Base-by-base conservation (phyloP, 2,888 invertebrate genomes). In the Drosophila greeni region DNA sequence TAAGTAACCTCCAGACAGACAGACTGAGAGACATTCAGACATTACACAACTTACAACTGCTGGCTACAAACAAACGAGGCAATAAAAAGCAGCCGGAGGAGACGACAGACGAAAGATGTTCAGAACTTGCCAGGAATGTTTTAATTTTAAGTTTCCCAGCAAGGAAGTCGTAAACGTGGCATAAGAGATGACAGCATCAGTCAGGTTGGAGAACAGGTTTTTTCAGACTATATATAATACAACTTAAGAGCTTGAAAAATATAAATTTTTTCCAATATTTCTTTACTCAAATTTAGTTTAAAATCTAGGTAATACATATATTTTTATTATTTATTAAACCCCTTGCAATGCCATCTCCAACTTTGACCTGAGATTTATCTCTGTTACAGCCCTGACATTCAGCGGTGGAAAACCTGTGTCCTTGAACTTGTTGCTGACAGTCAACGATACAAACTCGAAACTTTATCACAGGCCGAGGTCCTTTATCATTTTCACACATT, bases 401-500 rank as follows among this genome's bases (percentile, higher is more conserved):
- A n/a, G n/a, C n/a, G n/a, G n/a, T n/a, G n/a, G n/a, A n/a, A n/a
- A n/a, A n/a, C n/a, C n/a, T 54, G 62, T 39, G 83, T 64, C 71
- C 75, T 80, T 80, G 78, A 77, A 75, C 73, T 65, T 69, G 65
- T 60, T 59, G 58, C 43, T 65, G 49, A 29, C 11, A 45, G 36
- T 26, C 33, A 39, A 14, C 42, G 42, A 26, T 45, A 43, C 29
- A 60, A 16, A 29, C 36, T 57, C 11, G n/a, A 58, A 58, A 59
- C 34, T 37, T 59, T 59, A 59, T 59, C 43, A 6, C 37, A n/a
- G 23, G 9, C 2, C 2, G 39, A 55, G 34, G 16, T 36, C 66
- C 81, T 74, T 83, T 75, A 74, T 83, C 84, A 83, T 56, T 67
- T 82, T 74, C 82, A 67, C 76, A 69, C 75, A 67, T 67, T 64